These are phyloP conservation scores for Chaetorhynchus papuensis DNA, from an alignment of 2,113 vertebrate species.

Conservation along the genomic window DNA sequence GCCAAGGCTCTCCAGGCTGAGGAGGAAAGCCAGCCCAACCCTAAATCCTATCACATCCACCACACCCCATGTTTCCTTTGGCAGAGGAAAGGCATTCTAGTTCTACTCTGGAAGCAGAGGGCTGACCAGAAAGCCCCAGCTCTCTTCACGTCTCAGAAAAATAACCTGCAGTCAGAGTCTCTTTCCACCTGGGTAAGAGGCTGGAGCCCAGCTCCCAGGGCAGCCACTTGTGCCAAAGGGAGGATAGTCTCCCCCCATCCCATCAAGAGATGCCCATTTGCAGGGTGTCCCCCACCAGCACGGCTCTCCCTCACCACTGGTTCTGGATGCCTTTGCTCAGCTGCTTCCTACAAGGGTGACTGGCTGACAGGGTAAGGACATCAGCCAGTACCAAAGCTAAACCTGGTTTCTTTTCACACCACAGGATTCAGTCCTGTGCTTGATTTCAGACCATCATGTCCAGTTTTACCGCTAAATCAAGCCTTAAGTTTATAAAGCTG, in stretches of 20 bases:
- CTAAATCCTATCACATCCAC: background rate
- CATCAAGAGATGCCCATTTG: background rate
- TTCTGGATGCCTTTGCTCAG: background rate
- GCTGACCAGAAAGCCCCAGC: rapidly evolving
- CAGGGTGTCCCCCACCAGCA: background rate
- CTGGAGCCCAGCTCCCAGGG: background rate
- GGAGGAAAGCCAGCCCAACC: background rate
- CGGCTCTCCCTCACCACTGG: background rate
- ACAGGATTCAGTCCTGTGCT: background rate
- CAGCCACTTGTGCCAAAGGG: no score
- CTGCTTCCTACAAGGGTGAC: background rate
- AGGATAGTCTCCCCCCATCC: rapidly evolving
- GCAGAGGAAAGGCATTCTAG: background rate
- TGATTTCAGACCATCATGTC: background rate
- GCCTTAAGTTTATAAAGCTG: background rate
- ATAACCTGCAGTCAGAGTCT: background rate
- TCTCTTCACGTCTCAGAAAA: background rate
- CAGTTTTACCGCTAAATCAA: background rate
- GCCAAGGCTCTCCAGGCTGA: rapidly evolving
- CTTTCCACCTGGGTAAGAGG: background rate
- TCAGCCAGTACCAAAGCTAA: background rate
- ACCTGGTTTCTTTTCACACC: background rate
- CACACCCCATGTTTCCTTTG: background rate
- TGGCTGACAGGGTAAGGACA: background rate
- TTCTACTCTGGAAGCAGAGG: background rate